Evolutionary conservation across 2,888 invertebrate species (phyloP).

Genomic region (Latrodectus elegans): DNA sequence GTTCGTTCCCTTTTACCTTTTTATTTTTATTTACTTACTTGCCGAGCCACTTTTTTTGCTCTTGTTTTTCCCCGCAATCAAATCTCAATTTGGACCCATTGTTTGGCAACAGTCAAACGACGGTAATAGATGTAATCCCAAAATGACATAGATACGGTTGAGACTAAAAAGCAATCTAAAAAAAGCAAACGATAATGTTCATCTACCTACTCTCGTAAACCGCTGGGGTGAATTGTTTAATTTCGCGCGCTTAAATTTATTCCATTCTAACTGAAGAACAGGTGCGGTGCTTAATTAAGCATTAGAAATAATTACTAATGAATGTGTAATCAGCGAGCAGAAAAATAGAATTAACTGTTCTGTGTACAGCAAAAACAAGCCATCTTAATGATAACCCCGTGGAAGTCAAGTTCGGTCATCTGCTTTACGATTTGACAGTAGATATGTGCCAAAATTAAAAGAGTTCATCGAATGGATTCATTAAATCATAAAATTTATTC

Average conservation of each 20-base stretch:
- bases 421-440: not conserved
- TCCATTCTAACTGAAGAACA: conserved; percentile 9
- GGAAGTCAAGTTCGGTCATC: not conserved
- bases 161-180: not conserved
- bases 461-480: not conserved
- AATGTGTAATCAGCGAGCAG: not conserved
- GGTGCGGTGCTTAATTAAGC: conserved; percentile 36
- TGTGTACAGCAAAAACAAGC: not conserved
- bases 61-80: conserved; percentile 11
- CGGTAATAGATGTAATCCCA: conserved; percentile 24
- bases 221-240: conserved; percentile 28
- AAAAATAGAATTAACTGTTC: conserved; percentile 19
- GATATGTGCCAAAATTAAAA: not conserved
- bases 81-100: conserved; percentile 46
- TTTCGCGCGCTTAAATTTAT: conserved; percentile 27
- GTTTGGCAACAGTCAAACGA: conserved; percentile 33
- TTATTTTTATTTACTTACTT: not conserved
- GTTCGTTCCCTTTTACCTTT: not conserved
- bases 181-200: not conserved
- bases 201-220: not conserved
- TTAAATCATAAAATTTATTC: not conserved
- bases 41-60: conserved; percentile 1
- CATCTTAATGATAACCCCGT: too few relatives aligned
- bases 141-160: conserved; percentile 17
- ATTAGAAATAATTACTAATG: conserved; percentile 3